A percentile compares a stretch with the other conserved stretches of the same genome.
Conservation (phyloP, 2,888 invertebrate genomes). For the Sisyra terminalis region DNA sequence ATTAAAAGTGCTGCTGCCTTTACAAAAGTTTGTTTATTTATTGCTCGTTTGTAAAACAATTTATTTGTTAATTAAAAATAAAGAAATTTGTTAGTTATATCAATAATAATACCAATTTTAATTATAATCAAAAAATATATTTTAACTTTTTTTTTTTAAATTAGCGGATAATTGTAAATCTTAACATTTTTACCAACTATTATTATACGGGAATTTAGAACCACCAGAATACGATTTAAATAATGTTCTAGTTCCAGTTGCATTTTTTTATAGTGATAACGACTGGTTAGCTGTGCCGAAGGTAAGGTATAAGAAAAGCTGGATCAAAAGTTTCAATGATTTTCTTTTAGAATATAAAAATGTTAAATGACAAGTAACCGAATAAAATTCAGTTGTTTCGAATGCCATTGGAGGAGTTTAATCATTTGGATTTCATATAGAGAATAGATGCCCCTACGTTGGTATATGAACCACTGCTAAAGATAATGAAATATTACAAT, state of each 20-base stretch:
- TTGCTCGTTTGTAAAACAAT: too few species aligned
- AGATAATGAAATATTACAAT: conserved; percentile 5
- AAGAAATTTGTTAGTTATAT: too few species aligned
- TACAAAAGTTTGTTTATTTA: too few species aligned
- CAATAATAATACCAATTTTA: too few species aligned
- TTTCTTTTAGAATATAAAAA: conserved; percentile 38
- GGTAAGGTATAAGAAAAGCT: too few species aligned
- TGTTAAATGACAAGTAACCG: conserved; percentile 33
- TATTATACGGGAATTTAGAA: conserved; percentile 36
- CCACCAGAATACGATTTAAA: conserved; percentile 48
- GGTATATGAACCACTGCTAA: conserved; percentile 30
- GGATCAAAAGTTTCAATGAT: too few species aligned
- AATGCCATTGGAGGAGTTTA: conserved; percentile 45
- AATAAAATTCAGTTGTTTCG: conserved; percentile 37
- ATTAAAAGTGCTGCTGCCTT: too few species aligned
- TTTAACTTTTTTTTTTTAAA: too few species aligned
- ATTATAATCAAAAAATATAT: too few species aligned
- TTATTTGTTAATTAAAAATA: too few species aligned
- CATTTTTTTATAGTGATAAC: conserved; percentile 48
- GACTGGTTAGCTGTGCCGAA: conserved; percentile 53
- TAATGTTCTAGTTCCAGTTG: conserved; percentile 44
- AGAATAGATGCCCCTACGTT: conserved; percentile 41
- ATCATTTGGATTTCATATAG: conserved; percentile 58
- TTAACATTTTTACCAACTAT: too few species aligned
- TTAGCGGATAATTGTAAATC: too few species aligned